Evolutionary conservation across 1,140 invertebrate genomes (phyloP).

Genomic region (Paraescarpia echinospica): DNA sequence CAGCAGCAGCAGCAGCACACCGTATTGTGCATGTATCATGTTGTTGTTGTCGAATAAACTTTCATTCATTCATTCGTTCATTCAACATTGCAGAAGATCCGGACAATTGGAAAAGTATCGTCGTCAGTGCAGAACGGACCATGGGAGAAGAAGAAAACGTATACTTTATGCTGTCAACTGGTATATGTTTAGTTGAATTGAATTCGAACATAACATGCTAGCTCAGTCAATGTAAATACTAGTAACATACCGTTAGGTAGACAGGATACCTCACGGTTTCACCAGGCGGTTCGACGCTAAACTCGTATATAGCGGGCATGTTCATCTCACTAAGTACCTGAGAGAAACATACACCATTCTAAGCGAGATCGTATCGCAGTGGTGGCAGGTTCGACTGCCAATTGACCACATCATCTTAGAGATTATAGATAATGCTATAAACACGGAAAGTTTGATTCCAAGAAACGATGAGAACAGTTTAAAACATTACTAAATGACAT

Average conservation of each 20-base stretch:
- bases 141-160: too few species aligned
- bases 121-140: too few species aligned
- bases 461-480: neutral
- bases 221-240: neutral
- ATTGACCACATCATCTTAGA: too few species aligned
- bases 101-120: too few species aligned
- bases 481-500: neutral
- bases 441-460: neutral
- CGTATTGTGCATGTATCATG: too few species aligned
- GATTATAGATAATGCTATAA: neutral
- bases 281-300: neutral
- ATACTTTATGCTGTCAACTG: too few species aligned
- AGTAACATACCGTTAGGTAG: neutral
- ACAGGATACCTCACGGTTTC: neutral
- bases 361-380: neutral
- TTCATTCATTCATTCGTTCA: too few species aligned
- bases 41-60: too few species aligned
- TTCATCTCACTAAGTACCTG: neutral
- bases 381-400: too few species aligned
- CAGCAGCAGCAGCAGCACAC: too few species aligned
- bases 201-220: neutral
- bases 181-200: too few species aligned
- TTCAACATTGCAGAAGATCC: too few species aligned
- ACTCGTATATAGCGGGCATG: neutral
- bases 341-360: neutral